Evolutionary conservation across 1,140 invertebrate genomes (phyloP), one percentile per base, ranked within the genome.

Genomic region (Ooceraea biroi): DNA sequence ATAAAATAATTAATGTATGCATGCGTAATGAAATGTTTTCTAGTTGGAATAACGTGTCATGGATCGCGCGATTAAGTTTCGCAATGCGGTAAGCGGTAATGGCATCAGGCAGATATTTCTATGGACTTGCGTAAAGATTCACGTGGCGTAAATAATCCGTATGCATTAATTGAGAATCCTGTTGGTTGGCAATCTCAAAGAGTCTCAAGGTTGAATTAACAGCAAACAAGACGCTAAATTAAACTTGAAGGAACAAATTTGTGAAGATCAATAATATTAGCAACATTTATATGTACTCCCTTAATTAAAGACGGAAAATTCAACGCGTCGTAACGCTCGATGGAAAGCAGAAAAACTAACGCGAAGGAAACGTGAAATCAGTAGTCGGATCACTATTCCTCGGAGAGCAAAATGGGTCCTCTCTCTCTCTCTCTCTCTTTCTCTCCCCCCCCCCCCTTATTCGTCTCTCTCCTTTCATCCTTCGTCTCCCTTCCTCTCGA

Each of bases 331-430:
- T n/a, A 36, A 36, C 7, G 2, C 36, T 55, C 22, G 36, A 55
- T 14, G n/a, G 27, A 46, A 58, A 71, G 12, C 22, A 44, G 22
- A 83, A 66, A 63, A 65, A 83, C 11, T 22, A 61, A 55, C 30
- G 76, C 50, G 55, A 46, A 27, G 50, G 48, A 73, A 69, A 86
- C 48, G 55, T 58, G 68, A 83, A 86, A 86, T 68, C 84, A 14
- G 46, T 83, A 66, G 19, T 60, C n/a, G 7, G 69, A 73, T 48
- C 83, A 19, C 52, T 69, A 52, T 82, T 71, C 57, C 61, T 86
- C 68, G 52, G 22, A 76, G 61, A 83, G 63, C 19, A 27, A 83
- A 69, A 41, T 82, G 46, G 84, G 69, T 80, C 68, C 7, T 48
- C 22, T 57, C 46, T 71, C 48, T n/a, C 66, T 58, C 17, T 57